Base-by-base conservation (phyloP, 2,113 vertebrate genomes). In the Alaudala cheleensis region DNA sequence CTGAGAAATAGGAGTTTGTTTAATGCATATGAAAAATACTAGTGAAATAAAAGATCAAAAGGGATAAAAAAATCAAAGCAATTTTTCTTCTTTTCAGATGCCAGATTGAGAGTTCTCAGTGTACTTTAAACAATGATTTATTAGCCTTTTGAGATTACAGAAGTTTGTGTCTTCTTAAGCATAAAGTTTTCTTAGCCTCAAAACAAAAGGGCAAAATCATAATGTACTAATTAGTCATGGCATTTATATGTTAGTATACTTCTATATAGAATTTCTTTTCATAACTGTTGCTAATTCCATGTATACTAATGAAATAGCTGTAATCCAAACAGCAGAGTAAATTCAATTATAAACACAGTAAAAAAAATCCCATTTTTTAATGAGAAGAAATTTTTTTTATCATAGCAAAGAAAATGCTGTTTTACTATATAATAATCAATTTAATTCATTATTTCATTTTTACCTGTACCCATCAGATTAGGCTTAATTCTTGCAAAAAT, bases 1-100 rank as follows among this genome's bases (percentile, higher is more conserved):
- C 47, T 53, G 57, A 65, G 94, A 90, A 93, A 73, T 31, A 62
- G 29, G 66, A 80, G 50, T 71, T 77, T 90, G 22, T 67, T 83
- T 81, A 74, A 93, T 78, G 60, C 72, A 33, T 58, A 82, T 60
- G 92, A 92, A 96, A 96, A 94, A 97, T 78, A 94, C 44, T 62
- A 90, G 56, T 57, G 81, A 94, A 93, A 92, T 61, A 93, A 76
- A 85, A 96, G 91, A 93, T 87, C 79, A 77, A 93, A 92, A 77
- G 21, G n/a, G 71, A 87, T 85, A 83, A 92, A 90, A 93, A 93
- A 93, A 81, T 88, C 92, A 92, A 91, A 96, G 65, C 60, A 57
- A 44, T 92, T 81, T 92, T 93, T 81, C 67, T 88, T 88, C 72
- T 91, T 58, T 92, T 72, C 86, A 91, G 24, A 92, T 62, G 66